A percentile compares a stretch with the other conserved stretches of the same genome.
Conservation (phyloP, 1,140 invertebrate genomes). For the Hyles vespertilio region DNA sequence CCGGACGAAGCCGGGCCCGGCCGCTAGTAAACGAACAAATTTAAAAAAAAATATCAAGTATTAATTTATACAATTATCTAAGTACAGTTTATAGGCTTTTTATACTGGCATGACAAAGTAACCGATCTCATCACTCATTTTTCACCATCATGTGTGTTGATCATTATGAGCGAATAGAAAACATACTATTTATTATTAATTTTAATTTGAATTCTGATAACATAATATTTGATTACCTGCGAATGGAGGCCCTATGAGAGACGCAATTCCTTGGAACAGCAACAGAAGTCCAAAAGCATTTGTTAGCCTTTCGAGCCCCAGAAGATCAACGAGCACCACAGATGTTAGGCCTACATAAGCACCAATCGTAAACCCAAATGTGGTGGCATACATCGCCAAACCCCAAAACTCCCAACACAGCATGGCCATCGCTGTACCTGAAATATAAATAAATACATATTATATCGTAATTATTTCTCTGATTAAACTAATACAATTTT, state of each 20-base stretch:
- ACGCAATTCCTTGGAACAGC: conserved; percentile 94
- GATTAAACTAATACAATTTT: not conserved
- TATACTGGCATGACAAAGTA: too few species aligned
- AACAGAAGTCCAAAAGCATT: conserved; percentile 95
- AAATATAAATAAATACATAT: conserved; percentile 37
- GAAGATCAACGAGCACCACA: conserved; percentile 90
- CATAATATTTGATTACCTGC: conserved; percentile 79
- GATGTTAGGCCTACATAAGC: conserved; percentile 96
- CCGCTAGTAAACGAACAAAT: too few species aligned
- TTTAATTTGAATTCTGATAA: too few species aligned
- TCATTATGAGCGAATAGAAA: too few species aligned
- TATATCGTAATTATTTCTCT: not conserved
- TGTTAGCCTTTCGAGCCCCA: conserved; percentile 91
- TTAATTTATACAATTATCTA: too few species aligned
- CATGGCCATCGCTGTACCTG: conserved; percentile 87
- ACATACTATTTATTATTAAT: too few species aligned
- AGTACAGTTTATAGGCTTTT: too few species aligned
- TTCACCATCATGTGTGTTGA: too few species aligned
- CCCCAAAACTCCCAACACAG: conserved; percentile 82
- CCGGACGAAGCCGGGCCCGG: too few species aligned
- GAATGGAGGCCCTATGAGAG: conserved; percentile 91
- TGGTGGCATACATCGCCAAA: conserved; percentile 85
- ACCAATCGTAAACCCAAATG: conserved; percentile 93
- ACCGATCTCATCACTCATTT: too few species aligned
- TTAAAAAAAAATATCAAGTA: too few species aligned